Conservation (phyloP, 2,888 invertebrate genomes). For the Thysanoteuthis rhombus region DNA sequence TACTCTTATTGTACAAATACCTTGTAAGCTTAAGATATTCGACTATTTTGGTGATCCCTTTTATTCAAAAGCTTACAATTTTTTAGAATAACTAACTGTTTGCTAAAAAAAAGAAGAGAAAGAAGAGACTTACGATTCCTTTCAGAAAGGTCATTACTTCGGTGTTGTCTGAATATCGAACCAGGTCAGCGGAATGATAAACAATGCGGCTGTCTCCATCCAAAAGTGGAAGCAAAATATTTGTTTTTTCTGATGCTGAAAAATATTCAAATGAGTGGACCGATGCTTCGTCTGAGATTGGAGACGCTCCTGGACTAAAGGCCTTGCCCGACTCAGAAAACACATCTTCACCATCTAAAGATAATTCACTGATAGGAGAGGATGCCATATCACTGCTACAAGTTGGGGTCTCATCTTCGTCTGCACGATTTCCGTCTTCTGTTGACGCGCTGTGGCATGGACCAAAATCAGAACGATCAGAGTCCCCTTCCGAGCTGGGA, state of each 20-base stretch:
- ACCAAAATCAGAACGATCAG: background rate
- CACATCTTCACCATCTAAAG: background rate
- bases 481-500: background rate
- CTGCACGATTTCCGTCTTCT: background rate
- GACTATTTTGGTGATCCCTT: too few species aligned
- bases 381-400: background rate
- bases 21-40: too few species aligned
- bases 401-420: background rate
- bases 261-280: background rate
- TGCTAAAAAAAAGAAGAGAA: too few species aligned
- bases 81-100: too few species aligned
- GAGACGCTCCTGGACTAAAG: background rate
- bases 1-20: too few species aligned
- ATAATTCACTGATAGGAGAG: background rate
- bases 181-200: slow-evolving; percentile 15
- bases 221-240: background rate
- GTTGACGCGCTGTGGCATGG: background rate
- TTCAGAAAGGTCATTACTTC: background rate
- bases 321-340: background rate
- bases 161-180: background rate
- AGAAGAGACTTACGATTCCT: background rate
- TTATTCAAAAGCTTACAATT: too few species aligned
- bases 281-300: background rate
- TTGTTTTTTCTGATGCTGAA: background rate
- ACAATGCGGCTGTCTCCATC: background rate